These are phyloP conservation scores for Hydra vulgaris DNA, from an alignment of 30 jellyfish, hydroid and myxozoan genomes.

Conservation along the genomic window DNA sequence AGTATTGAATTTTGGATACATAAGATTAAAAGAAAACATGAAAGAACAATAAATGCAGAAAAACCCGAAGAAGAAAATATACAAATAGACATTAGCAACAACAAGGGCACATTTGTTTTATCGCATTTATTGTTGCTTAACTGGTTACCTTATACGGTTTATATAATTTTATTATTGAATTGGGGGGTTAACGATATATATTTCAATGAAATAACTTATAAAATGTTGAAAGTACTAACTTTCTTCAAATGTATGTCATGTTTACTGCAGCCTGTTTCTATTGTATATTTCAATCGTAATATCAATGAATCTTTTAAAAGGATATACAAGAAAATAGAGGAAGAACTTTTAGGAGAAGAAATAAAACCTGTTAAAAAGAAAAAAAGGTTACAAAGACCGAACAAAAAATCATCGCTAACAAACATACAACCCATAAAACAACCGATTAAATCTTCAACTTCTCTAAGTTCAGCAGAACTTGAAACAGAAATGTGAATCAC, in stretches of 20 bases:
- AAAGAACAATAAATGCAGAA: background rate
- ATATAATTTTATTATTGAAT: background rate
- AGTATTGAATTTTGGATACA: background rate
- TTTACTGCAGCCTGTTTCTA: constrained; percentile 7
- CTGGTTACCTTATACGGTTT: constrained; percentile 23
- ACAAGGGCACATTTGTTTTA: background rate
- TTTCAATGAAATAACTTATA: constrained; percentile 7
- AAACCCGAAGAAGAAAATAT: background rate
- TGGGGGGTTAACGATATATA: constrained; percentile 1
- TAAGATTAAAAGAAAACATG: background rate
- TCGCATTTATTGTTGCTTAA: constrained; percentile 6
- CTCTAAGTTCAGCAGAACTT: background rate
- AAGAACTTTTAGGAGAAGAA: background rate
- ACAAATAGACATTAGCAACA: background rate
- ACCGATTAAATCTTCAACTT: background rate
- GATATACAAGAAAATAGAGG: background rate
- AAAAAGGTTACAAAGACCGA: background rate
- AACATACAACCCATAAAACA: background rate
- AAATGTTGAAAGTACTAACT: background rate
- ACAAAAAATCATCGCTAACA: background rate
- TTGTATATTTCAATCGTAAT: background rate
- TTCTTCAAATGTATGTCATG: constrained; percentile 4
- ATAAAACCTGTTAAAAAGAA: background rate
- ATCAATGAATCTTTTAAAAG: background rate
- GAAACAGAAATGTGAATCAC: background rate